Evolutionary conservation across 92 coral and sea anemone genomes (phyloP).

Genomic region (Epizoanthus fatuus): DNA sequence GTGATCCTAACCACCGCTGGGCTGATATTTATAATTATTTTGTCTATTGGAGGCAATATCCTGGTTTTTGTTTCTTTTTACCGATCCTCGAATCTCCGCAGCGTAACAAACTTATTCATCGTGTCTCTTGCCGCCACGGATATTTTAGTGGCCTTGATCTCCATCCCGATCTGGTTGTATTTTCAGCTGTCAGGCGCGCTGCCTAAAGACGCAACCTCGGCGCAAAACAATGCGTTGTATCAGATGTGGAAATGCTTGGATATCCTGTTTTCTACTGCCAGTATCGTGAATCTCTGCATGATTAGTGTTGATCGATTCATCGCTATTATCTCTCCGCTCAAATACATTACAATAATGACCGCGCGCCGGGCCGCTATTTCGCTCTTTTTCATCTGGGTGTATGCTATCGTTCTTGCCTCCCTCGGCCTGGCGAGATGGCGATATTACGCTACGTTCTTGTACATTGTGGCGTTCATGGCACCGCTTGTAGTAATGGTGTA

Average conservation of each 20-base stretch:
- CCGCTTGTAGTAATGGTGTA: constrained; percentile 78
- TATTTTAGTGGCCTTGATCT: constrained; percentile 77
- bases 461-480: constrained; percentile 76
- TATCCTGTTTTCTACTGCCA: constrained; percentile 91
- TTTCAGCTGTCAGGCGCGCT: constrained; percentile 71
- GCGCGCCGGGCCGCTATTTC: constrained; percentile 56
- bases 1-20: constrained; percentile 56
- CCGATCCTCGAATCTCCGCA: constrained; percentile 82
- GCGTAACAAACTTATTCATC: constrained; percentile 82
- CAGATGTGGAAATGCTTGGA: constrained; percentile 77
- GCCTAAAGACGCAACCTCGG: not conserved
- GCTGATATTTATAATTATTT: constrained; percentile 57
- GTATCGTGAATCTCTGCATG: constrained; percentile 90
- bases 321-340: constrained; percentile 78
- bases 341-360: constrained; percentile 79
- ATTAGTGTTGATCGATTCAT: constrained; percentile 82
- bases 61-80: constrained; percentile 85
- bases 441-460: constrained; percentile 75
- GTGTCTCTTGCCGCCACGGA: constrained; percentile 87
- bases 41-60: constrained; percentile 76
- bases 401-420: constrained; percentile 62
- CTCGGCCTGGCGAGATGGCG: constrained; percentile 54
- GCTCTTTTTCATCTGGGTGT: constrained; percentile 74
- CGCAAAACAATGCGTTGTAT: constrained; percentile 38
- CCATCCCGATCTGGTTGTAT: constrained; percentile 87